Evolutionary conservation across 2,888 invertebrate genomes (phyloP).

Genomic region (Ormyrus pomaceus): DNA sequence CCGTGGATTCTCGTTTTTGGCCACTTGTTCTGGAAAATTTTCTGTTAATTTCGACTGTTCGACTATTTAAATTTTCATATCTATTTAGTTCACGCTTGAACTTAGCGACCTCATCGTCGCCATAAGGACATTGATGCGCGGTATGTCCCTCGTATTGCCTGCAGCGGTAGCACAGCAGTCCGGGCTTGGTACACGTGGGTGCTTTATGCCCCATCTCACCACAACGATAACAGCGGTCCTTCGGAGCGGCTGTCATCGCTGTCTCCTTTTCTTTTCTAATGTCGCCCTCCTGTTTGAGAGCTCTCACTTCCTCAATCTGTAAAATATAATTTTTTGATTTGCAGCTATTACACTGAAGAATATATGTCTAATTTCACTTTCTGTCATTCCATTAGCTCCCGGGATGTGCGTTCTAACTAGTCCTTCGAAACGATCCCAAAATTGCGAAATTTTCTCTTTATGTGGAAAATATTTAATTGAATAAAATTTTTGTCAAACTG

Average conservation of each 20-base stretch:
- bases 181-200: background rate
- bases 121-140: background rate
- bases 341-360: background rate
- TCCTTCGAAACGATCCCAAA: background rate
- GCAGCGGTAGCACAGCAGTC: background rate
- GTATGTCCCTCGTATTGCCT: background rate
- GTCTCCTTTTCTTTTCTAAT: no score
- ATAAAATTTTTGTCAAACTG: background rate
- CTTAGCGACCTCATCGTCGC: background rate
- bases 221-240: background rate
- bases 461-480: background rate
- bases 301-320: background rate
- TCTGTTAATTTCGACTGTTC: background rate
- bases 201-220: background rate
- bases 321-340: background rate
- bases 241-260: background rate
- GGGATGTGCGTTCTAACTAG: background rate
- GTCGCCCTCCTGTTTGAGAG: background rate
- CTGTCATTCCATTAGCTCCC: background rate
- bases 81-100: background rate
- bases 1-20: background rate
- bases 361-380: background rate
- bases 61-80: background rate
- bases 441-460: background rate
- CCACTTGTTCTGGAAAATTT: background rate